Evolutionary conservation across 2,113 vertebrate genomes (phyloP).

Genomic region (Chitala chitala): DNA sequence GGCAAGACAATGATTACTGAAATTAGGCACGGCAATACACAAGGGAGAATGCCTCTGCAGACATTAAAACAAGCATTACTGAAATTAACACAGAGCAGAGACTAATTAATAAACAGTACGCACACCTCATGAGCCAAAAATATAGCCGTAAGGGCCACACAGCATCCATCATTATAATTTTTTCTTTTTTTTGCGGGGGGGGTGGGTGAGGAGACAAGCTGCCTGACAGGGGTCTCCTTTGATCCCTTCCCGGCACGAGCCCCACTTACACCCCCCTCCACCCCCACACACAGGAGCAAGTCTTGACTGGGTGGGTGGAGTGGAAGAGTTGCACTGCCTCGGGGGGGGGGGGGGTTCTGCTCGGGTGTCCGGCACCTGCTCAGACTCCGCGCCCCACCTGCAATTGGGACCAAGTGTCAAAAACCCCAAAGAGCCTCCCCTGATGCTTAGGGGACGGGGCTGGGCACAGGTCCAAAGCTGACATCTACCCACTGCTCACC

Average conservation of each 20-base stretch:
- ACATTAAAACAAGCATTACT: background rate
- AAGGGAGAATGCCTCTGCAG: background rate
- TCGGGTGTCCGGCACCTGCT: constrained; percentile 52
- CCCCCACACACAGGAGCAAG: background rate
- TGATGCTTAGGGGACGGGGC: constrained; percentile 16
- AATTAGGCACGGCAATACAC: background rate
- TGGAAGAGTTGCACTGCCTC: too few relatives aligned
- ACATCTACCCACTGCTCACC: background rate
- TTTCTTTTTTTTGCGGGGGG: too few relatives aligned
- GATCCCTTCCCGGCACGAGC: background rate
- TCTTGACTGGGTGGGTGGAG: too few relatives aligned
- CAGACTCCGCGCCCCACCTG: constrained; percentile 36
- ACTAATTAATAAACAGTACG: background rate
- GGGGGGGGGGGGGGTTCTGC: constrained; percentile 20
- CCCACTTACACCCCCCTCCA: background rate
- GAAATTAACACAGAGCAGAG: too few relatives aligned
- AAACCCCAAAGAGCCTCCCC: constrained; percentile 25
- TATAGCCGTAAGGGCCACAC: background rate
- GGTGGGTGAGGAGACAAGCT: background rate
- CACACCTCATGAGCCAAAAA: background rate
- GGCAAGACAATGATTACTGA: background rate
- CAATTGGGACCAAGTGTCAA: constrained; percentile 20
- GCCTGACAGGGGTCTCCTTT: background rate
- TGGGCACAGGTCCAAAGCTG: background rate
- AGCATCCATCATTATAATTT: background rate